Conservation (phyloP, 2,113 vertebrate species). For the Ctenomys sociabilis region DNA sequence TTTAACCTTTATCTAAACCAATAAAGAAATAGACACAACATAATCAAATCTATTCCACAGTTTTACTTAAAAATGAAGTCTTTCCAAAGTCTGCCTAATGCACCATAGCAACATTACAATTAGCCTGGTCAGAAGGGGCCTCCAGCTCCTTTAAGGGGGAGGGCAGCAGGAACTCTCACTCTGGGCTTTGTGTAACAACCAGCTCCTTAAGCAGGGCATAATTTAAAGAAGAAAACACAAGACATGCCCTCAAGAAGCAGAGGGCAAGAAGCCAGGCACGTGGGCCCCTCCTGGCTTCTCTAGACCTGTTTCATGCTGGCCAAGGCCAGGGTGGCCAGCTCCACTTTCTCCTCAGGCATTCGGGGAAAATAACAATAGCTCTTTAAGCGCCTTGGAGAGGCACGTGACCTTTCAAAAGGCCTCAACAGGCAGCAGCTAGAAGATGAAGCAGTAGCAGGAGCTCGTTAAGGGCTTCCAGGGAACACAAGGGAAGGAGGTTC, state of each 20-base stretch:
- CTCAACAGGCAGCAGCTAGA: rapidly evolving
- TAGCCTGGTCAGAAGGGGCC: not conserved
- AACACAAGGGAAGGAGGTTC: not conserved
- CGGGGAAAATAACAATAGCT: slow-evolving; percentile 60
- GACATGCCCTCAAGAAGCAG: slow-evolving; percentile 66
- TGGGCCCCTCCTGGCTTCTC: slow-evolving; percentile 66
- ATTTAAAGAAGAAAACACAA: slow-evolving; percentile 71
- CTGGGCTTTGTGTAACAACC: slow-evolving; percentile 18
- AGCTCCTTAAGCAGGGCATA: slow-evolving; percentile 74
- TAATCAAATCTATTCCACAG: not conserved
- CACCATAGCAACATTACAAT: not conserved
- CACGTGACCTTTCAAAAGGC: slow-evolving; percentile 43
- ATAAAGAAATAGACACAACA: slow-evolving; percentile 43
- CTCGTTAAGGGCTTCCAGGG: slow-evolving; percentile 34
- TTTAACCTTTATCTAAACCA: slow-evolving; percentile 1
- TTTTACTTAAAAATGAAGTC: slow-evolving; percentile 20
- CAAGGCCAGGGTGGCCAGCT: slow-evolving; percentile 62
- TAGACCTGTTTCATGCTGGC: slow-evolving; percentile 69
- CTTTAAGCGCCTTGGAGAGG: not conserved
- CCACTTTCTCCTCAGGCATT: slow-evolving; percentile 73
- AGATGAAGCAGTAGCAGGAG: slow-evolving; percentile 9
- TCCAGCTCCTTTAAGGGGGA: not conserved
- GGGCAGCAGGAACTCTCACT: not conserved
- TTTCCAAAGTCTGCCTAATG: not conserved
- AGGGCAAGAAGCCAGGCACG: slow-evolving; percentile 76